These are phyloP conservation scores for Cyphomyrus discorhynchus DNA, from an alignment of 2,113 vertebrate species.

Conservation along the genomic window DNA sequence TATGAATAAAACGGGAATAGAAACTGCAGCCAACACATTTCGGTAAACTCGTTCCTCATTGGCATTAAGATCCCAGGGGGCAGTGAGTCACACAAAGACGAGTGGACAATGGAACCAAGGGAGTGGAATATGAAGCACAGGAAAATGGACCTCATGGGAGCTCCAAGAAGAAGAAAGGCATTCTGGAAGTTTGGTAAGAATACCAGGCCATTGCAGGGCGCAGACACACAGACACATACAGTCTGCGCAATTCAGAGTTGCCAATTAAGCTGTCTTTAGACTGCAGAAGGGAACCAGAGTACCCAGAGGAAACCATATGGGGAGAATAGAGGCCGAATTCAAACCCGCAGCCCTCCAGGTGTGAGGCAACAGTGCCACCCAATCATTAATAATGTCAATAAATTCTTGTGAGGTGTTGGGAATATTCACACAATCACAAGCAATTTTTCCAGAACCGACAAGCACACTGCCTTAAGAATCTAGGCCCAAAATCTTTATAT, in stretches of 20 bases:
- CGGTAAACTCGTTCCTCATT: conserved; percentile 61
- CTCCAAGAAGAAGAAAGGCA: conserved; percentile 77
- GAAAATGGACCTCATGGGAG: conserved; percentile 62
- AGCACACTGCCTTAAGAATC: background rate
- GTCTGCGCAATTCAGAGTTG: background rate
- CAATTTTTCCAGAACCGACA: background rate
- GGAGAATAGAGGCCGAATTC: background rate
- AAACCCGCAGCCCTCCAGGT: background rate
- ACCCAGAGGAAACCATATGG: background rate
- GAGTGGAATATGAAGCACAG: conserved; percentile 68
- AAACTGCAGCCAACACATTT: conserved; percentile 53
- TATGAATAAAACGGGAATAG: background rate
- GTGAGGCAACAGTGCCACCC: background rate
- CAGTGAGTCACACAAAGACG: conserved; percentile 64
- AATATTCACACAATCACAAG: background rate
- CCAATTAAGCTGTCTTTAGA: background rate
- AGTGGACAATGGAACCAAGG: conserved; percentile 59
- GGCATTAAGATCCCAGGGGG: conserved; percentile 64
- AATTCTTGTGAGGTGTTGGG: background rate
- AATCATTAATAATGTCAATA: background rate
- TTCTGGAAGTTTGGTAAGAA: conserved; percentile 48
- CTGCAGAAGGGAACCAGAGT: background rate
- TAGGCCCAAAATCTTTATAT: background rate
- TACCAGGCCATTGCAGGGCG: background rate
- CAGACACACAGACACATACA: background rate